Conservation (phyloP, 1,140 invertebrate species). For the Procambarus clarkii region DNA sequence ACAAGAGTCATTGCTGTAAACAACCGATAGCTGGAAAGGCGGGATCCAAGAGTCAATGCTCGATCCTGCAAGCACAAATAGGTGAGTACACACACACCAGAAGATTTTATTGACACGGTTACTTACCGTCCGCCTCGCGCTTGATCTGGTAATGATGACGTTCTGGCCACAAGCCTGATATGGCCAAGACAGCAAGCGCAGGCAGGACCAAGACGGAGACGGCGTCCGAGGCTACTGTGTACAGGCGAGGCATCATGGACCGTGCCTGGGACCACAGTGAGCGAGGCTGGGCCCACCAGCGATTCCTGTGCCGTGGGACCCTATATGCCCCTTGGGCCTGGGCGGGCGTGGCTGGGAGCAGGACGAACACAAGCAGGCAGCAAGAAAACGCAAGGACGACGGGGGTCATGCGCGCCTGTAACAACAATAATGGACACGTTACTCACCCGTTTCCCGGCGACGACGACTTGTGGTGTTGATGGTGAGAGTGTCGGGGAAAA, state of each 20-base stretch:
- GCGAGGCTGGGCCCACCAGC: constrained; percentile 17
- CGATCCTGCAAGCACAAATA: too few relatives aligned
- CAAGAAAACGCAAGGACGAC: neutral
- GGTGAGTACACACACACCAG: neutral
- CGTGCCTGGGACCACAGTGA: constrained; percentile 33
- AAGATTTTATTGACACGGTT: neutral
- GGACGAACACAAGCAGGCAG: constrained; percentile 3
- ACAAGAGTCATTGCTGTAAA: too few relatives aligned
- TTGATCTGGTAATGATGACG: constrained; percentile 33
- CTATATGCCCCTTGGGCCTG: neutral
- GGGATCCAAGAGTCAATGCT: too few relatives aligned
- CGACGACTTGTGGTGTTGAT: constrained; percentile 30
- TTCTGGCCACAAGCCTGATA: constrained; percentile 47
- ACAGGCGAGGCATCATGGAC: constrained; percentile 48
- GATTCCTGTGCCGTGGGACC: neutral
- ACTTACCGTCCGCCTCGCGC: constrained; percentile 52
- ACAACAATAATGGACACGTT: constrained; percentile 6
- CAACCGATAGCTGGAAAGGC: too few relatives aligned
- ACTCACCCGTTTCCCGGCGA: constrained; percentile 25
- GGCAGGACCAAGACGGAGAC: constrained; percentile 29
- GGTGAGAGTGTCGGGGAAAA: constrained; percentile 58
- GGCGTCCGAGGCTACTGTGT: constrained; percentile 31
- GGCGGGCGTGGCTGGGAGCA: constrained; percentile 2
- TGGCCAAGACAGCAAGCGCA: constrained; percentile 34
- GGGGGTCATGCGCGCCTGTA: constrained; percentile 11